Evolutionary conservation across 1,140 invertebrate genomes (phyloP).

Genomic region (Harpegnathos saltator): DNA sequence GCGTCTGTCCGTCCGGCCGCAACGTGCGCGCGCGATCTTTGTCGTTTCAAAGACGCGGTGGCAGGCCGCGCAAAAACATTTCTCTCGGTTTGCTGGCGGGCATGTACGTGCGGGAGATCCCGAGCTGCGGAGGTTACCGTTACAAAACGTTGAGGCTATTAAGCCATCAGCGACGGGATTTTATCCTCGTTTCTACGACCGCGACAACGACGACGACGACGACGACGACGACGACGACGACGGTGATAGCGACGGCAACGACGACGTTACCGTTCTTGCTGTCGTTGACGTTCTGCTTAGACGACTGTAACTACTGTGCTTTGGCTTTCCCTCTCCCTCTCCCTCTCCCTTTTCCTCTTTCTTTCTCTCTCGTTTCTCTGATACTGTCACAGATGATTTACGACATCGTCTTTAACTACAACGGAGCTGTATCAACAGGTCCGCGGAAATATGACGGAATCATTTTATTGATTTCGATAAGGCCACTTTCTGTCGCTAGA

Average conservation of each 20-base stretch:
- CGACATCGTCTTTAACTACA: conserved; percentile 33
- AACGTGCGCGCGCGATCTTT: conserved; percentile 22
- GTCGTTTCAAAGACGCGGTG: conserved; percentile 35
- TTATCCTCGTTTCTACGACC: conserved; percentile 69
- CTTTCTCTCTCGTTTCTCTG: conserved; percentile 21
- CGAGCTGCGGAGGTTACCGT: conserved; percentile 64
- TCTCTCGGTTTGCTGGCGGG: conserved; percentile 36
- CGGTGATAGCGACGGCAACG: conserved; percentile 46
- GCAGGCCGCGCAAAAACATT: conserved; percentile 54
- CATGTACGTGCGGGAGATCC: conserved; percentile 60
- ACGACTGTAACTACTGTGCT: conserved; percentile 48
- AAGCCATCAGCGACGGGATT: conserved; percentile 73
- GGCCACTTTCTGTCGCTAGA: neutral
- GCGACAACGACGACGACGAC: conserved; percentile 2
- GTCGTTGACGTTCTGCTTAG: conserved; percentile 56
- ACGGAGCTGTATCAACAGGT: conserved; percentile 51
- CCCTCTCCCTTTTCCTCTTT: neutral
- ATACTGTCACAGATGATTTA: conserved; percentile 59
- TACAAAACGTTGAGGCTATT: conserved; percentile 74
- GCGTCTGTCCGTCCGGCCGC: too few species aligned
- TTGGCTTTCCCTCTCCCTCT: conserved; percentile 21
- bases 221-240: too few species aligned
- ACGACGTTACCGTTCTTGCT: conserved; percentile 53
- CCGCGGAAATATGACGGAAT: conserved; percentile 33
- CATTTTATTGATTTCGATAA: conserved; percentile 52